Percentiles rank a stretch among this genome's conserved stretches.
phyloP scores from a whole-genome alignment of 2,797 vertebrate species.

The Phataginus tetradactyla region DNA sequence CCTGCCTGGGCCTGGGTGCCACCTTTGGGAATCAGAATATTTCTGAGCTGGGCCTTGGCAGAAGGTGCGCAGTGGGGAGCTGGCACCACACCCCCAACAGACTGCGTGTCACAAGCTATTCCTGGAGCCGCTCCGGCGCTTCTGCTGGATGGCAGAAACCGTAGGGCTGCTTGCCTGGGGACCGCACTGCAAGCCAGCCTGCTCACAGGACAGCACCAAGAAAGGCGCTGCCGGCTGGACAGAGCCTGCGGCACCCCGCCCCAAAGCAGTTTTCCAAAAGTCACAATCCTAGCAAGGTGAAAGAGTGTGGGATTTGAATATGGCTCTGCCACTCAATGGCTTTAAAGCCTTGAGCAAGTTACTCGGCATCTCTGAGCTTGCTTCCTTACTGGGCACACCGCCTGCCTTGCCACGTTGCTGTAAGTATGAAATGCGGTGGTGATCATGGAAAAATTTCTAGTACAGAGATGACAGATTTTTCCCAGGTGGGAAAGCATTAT shows the following conservation, averaged over 20 bases:
- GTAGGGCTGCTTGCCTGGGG: background rate
- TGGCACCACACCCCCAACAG: background rate
- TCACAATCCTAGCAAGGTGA: background rate
- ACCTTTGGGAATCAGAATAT: background rate
- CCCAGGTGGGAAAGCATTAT: background rate
- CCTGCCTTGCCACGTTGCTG: background rate
- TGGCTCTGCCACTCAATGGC: background rate
- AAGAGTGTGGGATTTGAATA: background rate
- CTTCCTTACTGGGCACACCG: accelerated
- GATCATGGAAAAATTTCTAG: background rate
- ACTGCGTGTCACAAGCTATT: background rate
- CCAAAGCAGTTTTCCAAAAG: background rate
- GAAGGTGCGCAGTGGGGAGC: background rate
- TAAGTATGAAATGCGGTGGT: background rate
- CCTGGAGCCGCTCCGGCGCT: background rate
- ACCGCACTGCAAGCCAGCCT: background rate
- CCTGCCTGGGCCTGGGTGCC: background rate
- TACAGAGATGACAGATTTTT: background rate
- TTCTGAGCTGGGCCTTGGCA: background rate
- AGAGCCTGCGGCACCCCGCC: no score
- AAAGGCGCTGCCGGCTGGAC: accelerated
- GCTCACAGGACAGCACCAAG: background rate
- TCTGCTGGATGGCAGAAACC: background rate
- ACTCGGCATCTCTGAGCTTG: background rate
- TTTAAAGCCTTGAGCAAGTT: background rate